These are phyloP conservation scores for Mesorhabditis belari DNA, from an alignment of 2,888 invertebrate species.

Conservation along the genomic window DNA sequence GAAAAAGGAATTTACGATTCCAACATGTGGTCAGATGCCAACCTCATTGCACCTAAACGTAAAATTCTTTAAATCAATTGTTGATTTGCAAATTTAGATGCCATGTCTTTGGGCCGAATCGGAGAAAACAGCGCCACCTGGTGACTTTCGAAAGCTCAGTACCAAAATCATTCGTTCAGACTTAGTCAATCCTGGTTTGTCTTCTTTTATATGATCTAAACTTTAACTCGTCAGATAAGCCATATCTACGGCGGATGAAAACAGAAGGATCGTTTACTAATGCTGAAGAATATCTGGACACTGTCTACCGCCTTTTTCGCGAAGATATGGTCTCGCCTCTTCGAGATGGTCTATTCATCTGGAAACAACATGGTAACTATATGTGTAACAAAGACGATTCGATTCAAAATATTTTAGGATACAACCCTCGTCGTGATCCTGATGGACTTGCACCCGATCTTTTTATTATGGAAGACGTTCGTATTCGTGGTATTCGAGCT, in stretches of 20 bases:
- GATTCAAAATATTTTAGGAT: background rate
- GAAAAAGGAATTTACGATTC: too few relatives aligned
- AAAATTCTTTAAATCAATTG: too few relatives aligned
- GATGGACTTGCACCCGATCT: background rate
- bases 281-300: constrained; percentile 70
- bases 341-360: constrained; percentile 62
- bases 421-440: background rate
- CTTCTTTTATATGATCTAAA: background rate
- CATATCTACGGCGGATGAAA: constrained; percentile 63
- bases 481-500: constrained; percentile 18
- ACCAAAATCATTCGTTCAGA: constrained; percentile 53
- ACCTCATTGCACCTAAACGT: too few relatives aligned
- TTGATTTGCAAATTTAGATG: too few relatives aligned
- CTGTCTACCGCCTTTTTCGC: constrained; percentile 71
- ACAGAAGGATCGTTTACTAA: constrained; percentile 63
- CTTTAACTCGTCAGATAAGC: constrained; percentile 23
- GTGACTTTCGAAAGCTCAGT: constrained; percentile 54
- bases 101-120: constrained; percentile 10
- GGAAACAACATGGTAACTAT: constrained; percentile 8
- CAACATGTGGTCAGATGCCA: too few relatives aligned
- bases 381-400: background rate
- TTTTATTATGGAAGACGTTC: constrained; percentile 5
- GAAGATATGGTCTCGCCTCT: constrained; percentile 75
- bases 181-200: constrained; percentile 34
- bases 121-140: constrained; percentile 53